These are phyloP conservation scores for Myiotriccus ornatus DNA, from an alignment of 2,797 vertebrate species.

Conservation along the genomic window DNA sequence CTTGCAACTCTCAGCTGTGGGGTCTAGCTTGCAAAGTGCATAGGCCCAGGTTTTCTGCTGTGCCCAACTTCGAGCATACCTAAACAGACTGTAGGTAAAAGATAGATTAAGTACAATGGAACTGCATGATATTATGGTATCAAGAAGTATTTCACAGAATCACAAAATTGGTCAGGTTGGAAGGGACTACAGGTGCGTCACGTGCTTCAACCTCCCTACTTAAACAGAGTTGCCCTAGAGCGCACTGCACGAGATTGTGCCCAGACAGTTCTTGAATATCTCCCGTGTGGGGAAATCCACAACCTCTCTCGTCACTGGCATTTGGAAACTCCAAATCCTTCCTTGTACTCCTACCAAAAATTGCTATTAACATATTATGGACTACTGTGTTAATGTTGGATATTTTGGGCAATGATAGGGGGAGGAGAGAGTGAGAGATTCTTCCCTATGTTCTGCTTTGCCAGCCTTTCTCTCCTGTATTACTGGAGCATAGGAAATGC, in stretches of 20 bases:
- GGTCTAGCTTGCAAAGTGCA: neutral
- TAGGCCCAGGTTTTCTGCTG: rapidly evolving
- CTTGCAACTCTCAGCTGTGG: neutral
- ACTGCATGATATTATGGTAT: neutral
- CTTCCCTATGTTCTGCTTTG: neutral
- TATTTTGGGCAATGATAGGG: neutral
- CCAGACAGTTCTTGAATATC: neutral
- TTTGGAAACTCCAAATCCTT: neutral
- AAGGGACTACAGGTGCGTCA: neutral
- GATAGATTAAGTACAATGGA: neutral
- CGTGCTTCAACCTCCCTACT: rapidly evolving
- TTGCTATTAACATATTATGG: neutral
- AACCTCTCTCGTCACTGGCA: neutral
- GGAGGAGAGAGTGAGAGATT: neutral
- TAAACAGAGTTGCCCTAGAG: neutral
- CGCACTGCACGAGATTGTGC: neutral
- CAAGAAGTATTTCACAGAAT: neutral
- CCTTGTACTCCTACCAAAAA: neutral
- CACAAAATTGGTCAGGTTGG: no score
- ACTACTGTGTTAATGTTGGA: neutral
- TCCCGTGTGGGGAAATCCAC: neutral
- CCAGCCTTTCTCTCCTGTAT: neutral
- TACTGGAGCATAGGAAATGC: neutral
- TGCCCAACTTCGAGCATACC: neutral
- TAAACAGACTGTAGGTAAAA: neutral